These are phyloP conservation scores for Polydrusus cervinus DNA, from an alignment of 2,888 invertebrate species.

Conservation along the genomic window DNA sequence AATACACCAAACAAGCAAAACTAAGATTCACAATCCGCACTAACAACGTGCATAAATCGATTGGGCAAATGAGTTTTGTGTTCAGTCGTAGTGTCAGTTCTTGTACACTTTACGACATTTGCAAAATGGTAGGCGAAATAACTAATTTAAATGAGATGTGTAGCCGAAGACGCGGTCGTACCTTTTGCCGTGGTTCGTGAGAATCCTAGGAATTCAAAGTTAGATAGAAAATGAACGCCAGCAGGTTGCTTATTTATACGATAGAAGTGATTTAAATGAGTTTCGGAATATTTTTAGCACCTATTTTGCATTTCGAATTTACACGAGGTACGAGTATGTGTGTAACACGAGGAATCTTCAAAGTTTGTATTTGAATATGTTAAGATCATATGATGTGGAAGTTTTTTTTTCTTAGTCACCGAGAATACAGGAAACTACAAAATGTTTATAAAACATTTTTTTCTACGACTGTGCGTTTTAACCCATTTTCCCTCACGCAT, in stretches of 20 bases:
- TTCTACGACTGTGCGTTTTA: no score
- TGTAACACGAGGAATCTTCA: no score
- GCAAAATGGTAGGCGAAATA: slow-evolving; percentile 48
- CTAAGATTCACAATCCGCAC: slow-evolving; percentile 27
- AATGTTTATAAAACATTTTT: no score
- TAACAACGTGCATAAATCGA: slow-evolving; percentile 54
- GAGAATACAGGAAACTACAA: no score
- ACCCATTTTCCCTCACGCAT: no score
- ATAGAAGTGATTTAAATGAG: slow-evolving; percentile 40
- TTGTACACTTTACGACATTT: slow-evolving; percentile 35
- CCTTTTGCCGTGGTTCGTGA: slow-evolving; percentile 43
- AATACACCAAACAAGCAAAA: not conserved
- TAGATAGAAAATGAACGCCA: slow-evolving; percentile 37
- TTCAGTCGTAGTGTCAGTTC: slow-evolving; percentile 40
- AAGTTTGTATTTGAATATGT: no score
- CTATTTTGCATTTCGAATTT: slow-evolving; percentile 37
- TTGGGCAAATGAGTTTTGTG: slow-evolving; percentile 53
- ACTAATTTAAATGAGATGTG: slow-evolving; percentile 52
- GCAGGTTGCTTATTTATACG: slow-evolving; percentile 42
- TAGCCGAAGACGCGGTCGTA: slow-evolving; percentile 24
- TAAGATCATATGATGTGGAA: no score
- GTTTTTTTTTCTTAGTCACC: no score
- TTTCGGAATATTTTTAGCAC: slow-evolving; percentile 39
- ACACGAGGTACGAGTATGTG: not conserved
- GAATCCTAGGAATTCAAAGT: slow-evolving; percentile 48